Evolutionary conservation across 2,888 invertebrate genomes (phyloP), one percentile per base, ranked within the genome.

Genomic region (Cephus pulcher): DNA sequence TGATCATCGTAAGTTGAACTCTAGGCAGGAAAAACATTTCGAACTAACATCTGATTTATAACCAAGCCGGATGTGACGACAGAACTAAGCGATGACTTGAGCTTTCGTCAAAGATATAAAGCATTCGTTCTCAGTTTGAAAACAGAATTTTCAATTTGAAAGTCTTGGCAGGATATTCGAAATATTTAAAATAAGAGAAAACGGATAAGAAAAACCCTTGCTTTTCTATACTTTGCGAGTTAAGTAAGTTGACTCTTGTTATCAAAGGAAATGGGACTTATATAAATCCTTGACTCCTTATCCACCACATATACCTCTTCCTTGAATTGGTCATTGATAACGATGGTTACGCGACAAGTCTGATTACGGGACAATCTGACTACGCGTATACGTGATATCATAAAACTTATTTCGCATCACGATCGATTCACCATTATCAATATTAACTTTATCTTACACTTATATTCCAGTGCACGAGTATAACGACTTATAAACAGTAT

Each of bases 271-370:
- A 71, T 11, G 71, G 34, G 11, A 30, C 30, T 71, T 34, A 15
- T 32, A 30, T 71, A 71, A 71, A 71, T 71, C 71, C 71, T 71
- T 71, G 32, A 11, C 11, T 71, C 34, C 33, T 71, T 71, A 71
- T 71, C 71, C 32, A 33, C 32, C 71, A 2, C 71, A 23, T 11
- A 30, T 30, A 32, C 30, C 71, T 34, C 23, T 34, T 71, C 71
- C 71, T 71, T 30, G 33, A 12, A 11, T 71, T 71, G 30, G 2
- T 71, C 71, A 11, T 71, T 71, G 71, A 71, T 71, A 71, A 56
- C 6, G 9, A 56, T 23, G 56, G 1, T 56, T 56, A 23, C 56
- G 56, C 56, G 9, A 9, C 56, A 15, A 56, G 23, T 23, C 15
- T 56, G 56, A 56, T 56, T 56, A 23, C 23, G 6, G 23, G 1